Evolutionary conservation across 2,888 invertebrate species (phyloP).

Genomic region (Campoletis raptor): DNA sequence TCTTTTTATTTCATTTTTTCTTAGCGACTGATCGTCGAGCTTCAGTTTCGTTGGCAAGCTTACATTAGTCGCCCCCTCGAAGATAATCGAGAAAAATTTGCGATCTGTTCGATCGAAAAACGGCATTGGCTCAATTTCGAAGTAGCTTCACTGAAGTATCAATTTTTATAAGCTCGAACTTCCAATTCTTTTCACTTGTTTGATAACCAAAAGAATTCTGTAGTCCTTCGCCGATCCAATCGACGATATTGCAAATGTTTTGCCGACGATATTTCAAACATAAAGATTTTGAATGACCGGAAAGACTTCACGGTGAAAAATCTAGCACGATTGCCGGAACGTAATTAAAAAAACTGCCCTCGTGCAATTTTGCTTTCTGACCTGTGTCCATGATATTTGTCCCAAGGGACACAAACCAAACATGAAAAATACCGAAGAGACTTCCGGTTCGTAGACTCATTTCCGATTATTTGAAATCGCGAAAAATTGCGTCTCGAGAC

Average conservation of each 20-base stretch:
- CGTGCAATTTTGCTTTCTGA: background rate
- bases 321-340: background rate
- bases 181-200: background rate
- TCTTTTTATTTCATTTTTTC: conserved; percentile 49
- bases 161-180: background rate
- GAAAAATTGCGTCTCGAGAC: conserved; percentile 14
- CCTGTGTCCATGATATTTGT: background rate
- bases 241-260: background rate
- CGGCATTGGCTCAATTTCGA: background rate
- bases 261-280: background rate
- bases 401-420: background rate
- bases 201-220: background rate
- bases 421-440: conserved; percentile 15
- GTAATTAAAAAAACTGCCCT: conserved; percentile 15
- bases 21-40: conserved; percentile 69
- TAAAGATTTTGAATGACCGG: background rate
- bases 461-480: conserved; percentile 8
- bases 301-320: background rate
- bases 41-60: conserved; percentile 68
- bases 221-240: background rate
- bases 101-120: conserved; percentile 3
- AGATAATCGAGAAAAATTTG: conserved; percentile 45
- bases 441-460: conserved; percentile 11
- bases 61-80: conserved; percentile 51
- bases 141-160: background rate